These are phyloP conservation scores for Acanthococcus lagerstroemiae DNA, from an alignment of 2,888 invertebrate species.

Conservation along the genomic window DNA sequence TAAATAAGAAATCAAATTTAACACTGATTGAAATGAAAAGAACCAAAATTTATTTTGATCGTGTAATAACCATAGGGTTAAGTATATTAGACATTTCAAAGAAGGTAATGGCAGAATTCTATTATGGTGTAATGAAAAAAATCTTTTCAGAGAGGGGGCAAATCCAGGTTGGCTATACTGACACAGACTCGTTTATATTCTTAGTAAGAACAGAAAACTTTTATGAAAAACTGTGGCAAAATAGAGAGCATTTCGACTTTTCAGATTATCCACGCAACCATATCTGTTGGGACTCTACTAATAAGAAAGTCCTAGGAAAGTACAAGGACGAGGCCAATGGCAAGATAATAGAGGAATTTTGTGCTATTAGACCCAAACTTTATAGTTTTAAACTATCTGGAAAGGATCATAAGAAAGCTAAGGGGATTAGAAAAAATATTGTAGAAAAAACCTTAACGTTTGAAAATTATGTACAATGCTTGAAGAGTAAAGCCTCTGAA, in stretches of 20 bases:
- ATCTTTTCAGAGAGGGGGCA: slow-evolving; percentile 1
- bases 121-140: slow-evolving; percentile 23
- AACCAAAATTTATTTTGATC: slow-evolving; percentile 1
- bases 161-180: slow-evolving; percentile 3
- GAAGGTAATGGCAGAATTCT: slow-evolving; percentile 28
- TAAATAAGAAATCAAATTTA: slow-evolving; percentile 14
- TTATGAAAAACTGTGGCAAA: slow-evolving; percentile 2
- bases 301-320: neutral
- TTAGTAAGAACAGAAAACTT: slow-evolving; percentile 26
- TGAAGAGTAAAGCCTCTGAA: neutral
- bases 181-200: slow-evolving; percentile 19
- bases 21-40: slow-evolving; percentile 4
- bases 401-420: slow-evolving; percentile 5
- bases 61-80: slow-evolving; percentile 19
- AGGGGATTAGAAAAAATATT: neutral
- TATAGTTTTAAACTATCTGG: slow-evolving; percentile 4
- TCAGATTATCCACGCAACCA: neutral
- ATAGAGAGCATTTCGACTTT: neutral
- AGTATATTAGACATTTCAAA: slow-evolving; percentile 29
- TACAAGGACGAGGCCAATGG: neutral
- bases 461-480: slow-evolving; percentile 2
- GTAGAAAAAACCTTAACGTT: neutral
- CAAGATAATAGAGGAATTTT: slow-evolving; percentile 5
- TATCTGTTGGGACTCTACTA: neutral
- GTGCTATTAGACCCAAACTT: neutral